Evolutionary conservation across 1,140 invertebrate species (phyloP), one percentile per base, ranked within the genome.

Genomic region (Asbolus verrucosus): DNA sequence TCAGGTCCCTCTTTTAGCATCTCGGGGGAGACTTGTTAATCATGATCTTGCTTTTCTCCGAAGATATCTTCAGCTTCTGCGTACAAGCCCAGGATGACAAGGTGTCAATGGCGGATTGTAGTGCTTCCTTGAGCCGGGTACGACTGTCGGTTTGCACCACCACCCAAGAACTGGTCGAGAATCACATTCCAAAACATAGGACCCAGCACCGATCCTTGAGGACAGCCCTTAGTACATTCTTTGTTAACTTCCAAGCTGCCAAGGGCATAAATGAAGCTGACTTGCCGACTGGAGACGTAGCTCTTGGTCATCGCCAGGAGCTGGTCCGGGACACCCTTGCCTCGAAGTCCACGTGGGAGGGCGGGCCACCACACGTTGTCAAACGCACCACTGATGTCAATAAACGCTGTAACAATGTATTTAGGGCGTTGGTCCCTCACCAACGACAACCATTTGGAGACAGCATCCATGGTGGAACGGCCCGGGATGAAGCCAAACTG

Each of bases 141-240:
- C 33, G 4, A 2, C 6, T 38, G 2, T 38, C n/a, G 33, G 2
- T 2, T n/a, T n/a, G n/a, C n/a, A n/a, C n/a, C 2, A 6, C 11
- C 13, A 13, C n/a, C n/a, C 30, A 2, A 63, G 33, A 9, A 63
- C n/a, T 11, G 39, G 60, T 68, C 76, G 36, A 73, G 54, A 6
- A 65, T 33, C 21, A 41, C 54, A 31, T 73, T 80, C 79, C 41
- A 80, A 36, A 36, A 73, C 71, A 33, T 73, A 73, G 21, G 75
- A 63, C 72, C 75, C 70, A 67, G 43, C 61, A 65, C 61, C 6
- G 66, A 72, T 0, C 67, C 73, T 31, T 74, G 73, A 1, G 70
- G 73, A 24, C 70, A 74, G 3, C 70, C 73, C 38, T 59, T 65
- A 6, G 19, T 70, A 1, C 60, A 24, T 0, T 6, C 13, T 13